Evolutionary conservation across 1,140 invertebrate species (phyloP).

Genomic region (Drosophila persimilis): DNA sequence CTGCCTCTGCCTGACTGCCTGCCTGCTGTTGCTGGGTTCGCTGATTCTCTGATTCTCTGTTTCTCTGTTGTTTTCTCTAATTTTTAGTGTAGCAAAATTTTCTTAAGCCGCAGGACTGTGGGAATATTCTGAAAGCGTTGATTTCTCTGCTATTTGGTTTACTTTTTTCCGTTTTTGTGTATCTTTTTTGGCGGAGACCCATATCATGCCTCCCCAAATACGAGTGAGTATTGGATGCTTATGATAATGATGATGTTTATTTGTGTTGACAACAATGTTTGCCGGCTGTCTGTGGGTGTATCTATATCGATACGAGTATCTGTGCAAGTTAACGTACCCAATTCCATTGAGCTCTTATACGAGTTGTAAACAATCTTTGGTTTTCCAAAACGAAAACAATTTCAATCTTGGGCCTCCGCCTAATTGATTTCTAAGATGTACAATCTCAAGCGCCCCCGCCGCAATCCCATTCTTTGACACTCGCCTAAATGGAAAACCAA

Average conservation of each 20-base stretch:
- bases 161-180: constrained; percentile 25
- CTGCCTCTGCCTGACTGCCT: constrained; percentile 1
- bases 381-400: too few relatives aligned
- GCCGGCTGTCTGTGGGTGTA: constrained; percentile 32
- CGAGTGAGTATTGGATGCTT: constrained; percentile 47
- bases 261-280: constrained; percentile 76
- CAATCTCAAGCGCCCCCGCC: too few relatives aligned
- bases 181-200: constrained; percentile 11
- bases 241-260: constrained; percentile 72
- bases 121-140: constrained; percentile 65
- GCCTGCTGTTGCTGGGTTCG: constrained; percentile 23
- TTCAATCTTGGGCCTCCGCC: too few relatives aligned
- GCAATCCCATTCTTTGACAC: too few relatives aligned
- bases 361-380: too few relatives aligned
- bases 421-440: too few relatives aligned
- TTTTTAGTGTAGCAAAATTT: constrained; percentile 54
- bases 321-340: too few relatives aligned
- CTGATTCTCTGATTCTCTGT: constrained; percentile 11
- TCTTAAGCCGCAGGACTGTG: constrained; percentile 46
- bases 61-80: constrained; percentile 50
- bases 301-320: background rate
- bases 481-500: too few relatives aligned
- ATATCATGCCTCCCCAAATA: background rate
- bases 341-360: too few relatives aligned
- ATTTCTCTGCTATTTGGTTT: constrained; percentile 8